Percentiles rank a stretch among this genome's conserved stretches.
These are phyloP conservation scores for Drosophila bifasciata DNA, from an alignment of 1,140 invertebrate genomes.

Conservation along the genomic window DNA sequence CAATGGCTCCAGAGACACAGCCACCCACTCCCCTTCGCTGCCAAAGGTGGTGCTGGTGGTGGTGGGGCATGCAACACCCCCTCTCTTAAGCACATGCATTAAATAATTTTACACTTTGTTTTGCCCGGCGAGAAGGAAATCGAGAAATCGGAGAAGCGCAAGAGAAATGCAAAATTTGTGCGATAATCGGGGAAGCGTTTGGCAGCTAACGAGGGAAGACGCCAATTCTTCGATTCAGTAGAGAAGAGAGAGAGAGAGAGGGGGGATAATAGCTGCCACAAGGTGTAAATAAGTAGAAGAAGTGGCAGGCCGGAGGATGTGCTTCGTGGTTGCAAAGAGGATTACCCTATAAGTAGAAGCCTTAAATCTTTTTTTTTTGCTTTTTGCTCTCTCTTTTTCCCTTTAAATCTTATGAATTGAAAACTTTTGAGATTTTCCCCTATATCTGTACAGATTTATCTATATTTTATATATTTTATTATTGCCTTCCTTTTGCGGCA, in stretches of 20 bases:
- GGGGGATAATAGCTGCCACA: neutral
- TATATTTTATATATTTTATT: conserved; percentile 9
- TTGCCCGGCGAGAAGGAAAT: conserved; percentile 11
- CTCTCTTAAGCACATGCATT: conserved; percentile 64
- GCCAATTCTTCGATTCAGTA: conserved; percentile 37
- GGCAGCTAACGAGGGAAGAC: conserved; percentile 67
- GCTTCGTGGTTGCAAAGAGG: too few species aligned
- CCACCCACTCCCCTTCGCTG: conserved; percentile 51
- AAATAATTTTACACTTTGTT: conserved; percentile 83
- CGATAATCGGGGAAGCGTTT: conserved; percentile 76
- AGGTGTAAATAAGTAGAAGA: too few species aligned
- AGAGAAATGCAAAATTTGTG: conserved; percentile 69
- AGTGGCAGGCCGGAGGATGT: neutral
- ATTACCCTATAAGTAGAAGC: too few species aligned
- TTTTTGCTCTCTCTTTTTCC: too few species aligned
- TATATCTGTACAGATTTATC: conserved; percentile 2
- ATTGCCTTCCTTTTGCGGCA: conserved; percentile 9
- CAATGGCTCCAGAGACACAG: conserved; percentile 50
- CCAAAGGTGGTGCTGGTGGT: neutral
- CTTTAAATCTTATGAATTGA: too few species aligned
- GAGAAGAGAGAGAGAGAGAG: neutral
- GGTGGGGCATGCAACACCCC: neutral
- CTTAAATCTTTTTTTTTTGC: too few species aligned
- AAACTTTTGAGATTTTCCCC: neutral
- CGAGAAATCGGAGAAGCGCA: neutral